Conservation (phyloP, 2,888 invertebrate species). For the Altica lythri region DNA sequence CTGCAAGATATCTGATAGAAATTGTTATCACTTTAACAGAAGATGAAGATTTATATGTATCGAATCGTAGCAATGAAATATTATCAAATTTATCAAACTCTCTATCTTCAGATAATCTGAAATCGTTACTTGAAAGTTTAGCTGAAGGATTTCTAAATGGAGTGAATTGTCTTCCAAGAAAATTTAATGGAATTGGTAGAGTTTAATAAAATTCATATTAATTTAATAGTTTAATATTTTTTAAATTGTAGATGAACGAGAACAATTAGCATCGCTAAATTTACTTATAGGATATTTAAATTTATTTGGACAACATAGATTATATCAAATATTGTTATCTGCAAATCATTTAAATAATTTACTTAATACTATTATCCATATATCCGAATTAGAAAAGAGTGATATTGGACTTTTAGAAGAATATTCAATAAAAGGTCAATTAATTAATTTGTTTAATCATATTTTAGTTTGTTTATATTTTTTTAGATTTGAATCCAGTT, state of each 20-base stretch:
- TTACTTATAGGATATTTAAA: slow-evolving; percentile 70
- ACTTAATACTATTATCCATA: slow-evolving; percentile 61
- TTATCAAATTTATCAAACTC: slow-evolving; percentile 56
- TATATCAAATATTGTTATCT: slow-evolving; percentile 64
- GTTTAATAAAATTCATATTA: neutral
- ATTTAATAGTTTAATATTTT: neutral
- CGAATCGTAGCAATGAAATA: slow-evolving; percentile 52
- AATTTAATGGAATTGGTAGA: slow-evolving; percentile 67
- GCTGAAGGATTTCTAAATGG: slow-evolving; percentile 66
- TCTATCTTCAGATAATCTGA: slow-evolving; percentile 52
- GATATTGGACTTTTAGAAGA: slow-evolving; percentile 62
- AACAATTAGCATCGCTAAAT: slow-evolving; percentile 67
- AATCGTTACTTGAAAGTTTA: slow-evolving; percentile 60
- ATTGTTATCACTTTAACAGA: slow-evolving; percentile 70
- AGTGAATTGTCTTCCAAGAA: slow-evolving; percentile 67
- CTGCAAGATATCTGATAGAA: slow-evolving; percentile 67
- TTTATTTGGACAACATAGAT: slow-evolving; percentile 62
- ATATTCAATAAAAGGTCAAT: slow-evolving; percentile 42
- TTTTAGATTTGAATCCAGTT: slow-evolving; percentile 54
- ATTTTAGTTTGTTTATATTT: slow-evolving; percentile 21
- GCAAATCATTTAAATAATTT: slow-evolving; percentile 62
- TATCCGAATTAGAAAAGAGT: slow-evolving; percentile 60
- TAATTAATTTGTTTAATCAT: slow-evolving; percentile 4
- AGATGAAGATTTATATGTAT: slow-evolving; percentile 65
- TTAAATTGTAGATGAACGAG: slow-evolving; percentile 60